These are phyloP conservation scores for Melanotaenia nigrans DNA, from an alignment of 2,797 vertebrate species.

Conservation along the genomic window DNA sequence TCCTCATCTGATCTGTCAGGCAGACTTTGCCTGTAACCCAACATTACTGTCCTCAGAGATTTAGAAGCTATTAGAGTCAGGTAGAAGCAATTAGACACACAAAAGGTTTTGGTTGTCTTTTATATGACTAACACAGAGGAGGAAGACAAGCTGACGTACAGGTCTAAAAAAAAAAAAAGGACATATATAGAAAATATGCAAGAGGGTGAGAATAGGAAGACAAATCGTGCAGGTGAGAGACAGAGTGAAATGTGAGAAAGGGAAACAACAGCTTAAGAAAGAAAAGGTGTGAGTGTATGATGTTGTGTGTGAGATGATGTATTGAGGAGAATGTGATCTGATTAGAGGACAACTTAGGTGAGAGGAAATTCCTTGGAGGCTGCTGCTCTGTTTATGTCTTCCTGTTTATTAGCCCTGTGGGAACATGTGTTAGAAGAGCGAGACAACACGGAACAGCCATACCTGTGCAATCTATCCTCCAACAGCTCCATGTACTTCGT, in stretches of 20 bases:
- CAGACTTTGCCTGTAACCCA: background rate
- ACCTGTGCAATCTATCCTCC: slow-evolving; percentile 86
- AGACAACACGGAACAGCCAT: slow-evolving; percentile 16
- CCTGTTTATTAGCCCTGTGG: slow-evolving; percentile 32
- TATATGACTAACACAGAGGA: slow-evolving; percentile 20
- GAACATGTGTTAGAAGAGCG: slow-evolving; percentile 23
- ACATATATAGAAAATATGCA: slow-evolving; percentile 21
- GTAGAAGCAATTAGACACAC: slow-evolving; percentile 1
- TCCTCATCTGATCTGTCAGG: slow-evolving; percentile 18
- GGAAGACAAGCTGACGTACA: slow-evolving; percentile 7
- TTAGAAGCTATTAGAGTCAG: slow-evolving; percentile 12
- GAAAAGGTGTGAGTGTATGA: slow-evolving; percentile 55
- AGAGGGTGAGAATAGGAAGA: slow-evolving; percentile 35
- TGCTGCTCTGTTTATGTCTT: slow-evolving; percentile 37
- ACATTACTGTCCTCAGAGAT: slow-evolving; percentile 16
- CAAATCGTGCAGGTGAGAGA: slow-evolving; percentile 60
- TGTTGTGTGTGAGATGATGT: slow-evolving; percentile 47
- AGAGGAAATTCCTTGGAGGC: slow-evolving; percentile 53
- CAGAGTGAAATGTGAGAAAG: slow-evolving; percentile 52
- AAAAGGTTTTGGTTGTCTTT: slow-evolving; percentile 18
- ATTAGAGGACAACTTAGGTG: slow-evolving; percentile 59
- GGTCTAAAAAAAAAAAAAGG: background rate
- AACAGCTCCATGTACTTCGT: slow-evolving; percentile 83
- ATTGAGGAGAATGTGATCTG: slow-evolving; percentile 38
- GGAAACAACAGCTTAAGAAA: slow-evolving; percentile 35